Percentiles rank a stretch among this genome's conserved stretches.
Evolutionary conservation across 1,140 invertebrate genomes (phyloP).

Genomic region (Ruditapes philippinarum): DNA sequence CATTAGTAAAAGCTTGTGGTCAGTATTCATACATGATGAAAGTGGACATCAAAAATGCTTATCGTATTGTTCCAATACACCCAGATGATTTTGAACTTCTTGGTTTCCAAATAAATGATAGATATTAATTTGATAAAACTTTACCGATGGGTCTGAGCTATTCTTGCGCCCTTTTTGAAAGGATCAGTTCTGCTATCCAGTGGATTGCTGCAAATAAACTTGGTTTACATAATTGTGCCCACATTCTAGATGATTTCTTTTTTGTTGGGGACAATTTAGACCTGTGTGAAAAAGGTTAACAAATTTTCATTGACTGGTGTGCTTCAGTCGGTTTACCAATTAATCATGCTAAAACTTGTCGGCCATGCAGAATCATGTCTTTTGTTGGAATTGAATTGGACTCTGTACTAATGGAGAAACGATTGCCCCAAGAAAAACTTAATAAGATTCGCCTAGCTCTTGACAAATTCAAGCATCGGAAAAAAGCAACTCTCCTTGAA

Average conservation of each 20-base stretch:
- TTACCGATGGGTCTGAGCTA: conserved; percentile 53
- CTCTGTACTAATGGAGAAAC: conserved; percentile 1
- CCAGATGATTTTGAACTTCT: conserved; percentile 53
- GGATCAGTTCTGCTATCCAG: conserved; percentile 55
- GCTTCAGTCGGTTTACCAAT: conserved; percentile 31
- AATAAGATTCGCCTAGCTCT: conserved; percentile 13
- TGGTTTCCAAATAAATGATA: conserved; percentile 45
- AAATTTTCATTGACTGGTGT: conserved; percentile 14
- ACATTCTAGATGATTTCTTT: conserved; percentile 65
- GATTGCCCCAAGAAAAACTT: conserved; percentile 30
- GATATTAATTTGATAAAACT: conserved; percentile 63
- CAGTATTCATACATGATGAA: conserved; percentile 37
- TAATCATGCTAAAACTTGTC: background rate
- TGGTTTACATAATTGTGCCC: background rate
- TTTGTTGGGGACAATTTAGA: background rate
- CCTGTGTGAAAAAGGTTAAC: background rate
- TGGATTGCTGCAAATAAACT: conserved; percentile 45
- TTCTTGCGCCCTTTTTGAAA: conserved; percentile 66
- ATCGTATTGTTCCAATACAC: conserved; percentile 60
- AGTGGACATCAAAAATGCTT: conserved; percentile 61
- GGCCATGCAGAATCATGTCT: background rate
- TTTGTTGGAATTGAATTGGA: conserved; percentile 48
- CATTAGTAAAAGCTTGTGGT: conserved; percentile 25
- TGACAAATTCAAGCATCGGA: background rate
- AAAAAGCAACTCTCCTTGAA: conserved; percentile 13